Base-by-base conservation (phyloP, 1,140 invertebrate species). In the Mercenaria mercenaria region DNA sequence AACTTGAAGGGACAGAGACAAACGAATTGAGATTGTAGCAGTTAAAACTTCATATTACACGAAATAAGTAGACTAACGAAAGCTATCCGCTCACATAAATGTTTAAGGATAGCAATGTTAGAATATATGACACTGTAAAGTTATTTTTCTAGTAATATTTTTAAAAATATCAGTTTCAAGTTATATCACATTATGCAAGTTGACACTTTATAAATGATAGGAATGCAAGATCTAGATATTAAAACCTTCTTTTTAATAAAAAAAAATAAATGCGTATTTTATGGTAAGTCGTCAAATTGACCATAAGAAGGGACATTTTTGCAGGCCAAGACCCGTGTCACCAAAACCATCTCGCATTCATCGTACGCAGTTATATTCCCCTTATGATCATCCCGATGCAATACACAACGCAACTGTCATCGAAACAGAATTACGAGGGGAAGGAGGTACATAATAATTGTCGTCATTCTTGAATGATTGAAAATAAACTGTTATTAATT, bases 271-370 rank as follows among this genome's bases (percentile, higher is more conserved):
- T 69, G 10, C 34, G 23, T 11, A 61, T 29, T 20, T 61, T 11
- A 23, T 61, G 59, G 23, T 11, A 23, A 11, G 59, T n/a, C 20
- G 6, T 61, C n/a, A n/a, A n/a, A n/a, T n/a, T n/a, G n/a, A n/a
- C n/a, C n/a, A 61, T 29, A 61, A n/a, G 20, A 61, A n/a, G 6
- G 20, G 1, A 32, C 29, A 26, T 52, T 56, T 37, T 79, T 79
- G 23, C 47, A 79, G 76, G 13, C 76, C 76, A 0, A 50, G 37
- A 18, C 76, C 76, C 18, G 76, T 79, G 47, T 79, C 76, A 2
- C 76, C 50, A 56, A 79, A 79, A 15, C 76, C 76, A 56, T 79
- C 76, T 26, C 76, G 56, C 34, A 10, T 50, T 15, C 76, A 79
- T 1, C 29, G 34, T 37, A 79, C 76, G 32, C 76, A 79, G 18